A percentile compares a stretch with the other conserved stretches of the same genome.
phyloP scores from a whole-genome alignment of 2,113 vertebrate species.

The Passer montanus region DNA sequence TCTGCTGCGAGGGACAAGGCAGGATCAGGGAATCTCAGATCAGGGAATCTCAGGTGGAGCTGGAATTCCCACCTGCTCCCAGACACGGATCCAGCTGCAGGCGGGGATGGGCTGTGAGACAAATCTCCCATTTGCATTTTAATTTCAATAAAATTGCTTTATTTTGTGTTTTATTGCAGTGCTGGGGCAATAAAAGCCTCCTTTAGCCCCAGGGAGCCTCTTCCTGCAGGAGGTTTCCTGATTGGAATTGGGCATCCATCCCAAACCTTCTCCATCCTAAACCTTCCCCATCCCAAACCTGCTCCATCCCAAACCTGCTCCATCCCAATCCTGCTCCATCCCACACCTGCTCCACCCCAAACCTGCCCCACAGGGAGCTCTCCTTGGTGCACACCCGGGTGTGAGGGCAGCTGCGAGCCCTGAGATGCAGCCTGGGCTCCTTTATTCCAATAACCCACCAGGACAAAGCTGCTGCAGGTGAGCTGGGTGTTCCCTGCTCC shows the following conservation, averaged over 20 bases:
- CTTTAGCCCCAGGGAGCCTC: not conserved
- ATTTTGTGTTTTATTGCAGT: conserved; percentile 26
- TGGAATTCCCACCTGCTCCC: not conserved
- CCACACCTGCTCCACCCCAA: not conserved
- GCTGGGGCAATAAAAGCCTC: conserved; percentile 12
- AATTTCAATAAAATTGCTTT: conserved; percentile 34
- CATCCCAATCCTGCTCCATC: not conserved
- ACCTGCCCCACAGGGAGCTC: not conserved
- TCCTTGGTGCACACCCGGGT: not conserved
- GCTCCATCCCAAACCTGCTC: not conserved
- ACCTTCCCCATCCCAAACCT: not conserved
- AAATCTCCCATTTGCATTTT: conserved; percentile 2
- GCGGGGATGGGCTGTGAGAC: not conserved
- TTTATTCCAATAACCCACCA: not conserved
- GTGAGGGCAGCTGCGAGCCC: not conserved
- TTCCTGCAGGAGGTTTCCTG: not conserved
- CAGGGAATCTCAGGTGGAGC: fast-evolving
- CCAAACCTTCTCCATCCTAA: not conserved
- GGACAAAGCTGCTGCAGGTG: conserved; percentile 20
- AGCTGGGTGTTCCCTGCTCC: conserved; percentile 1
- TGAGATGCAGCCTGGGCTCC: not conserved
- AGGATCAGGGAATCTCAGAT: not conserved
- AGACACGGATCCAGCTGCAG: not conserved
- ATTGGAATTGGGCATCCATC: not conserved
- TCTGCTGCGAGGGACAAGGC: fast-evolving